Evolutionary conservation across 2,797 vertebrate species (phyloP), one percentile per base, ranked within the genome.

Genomic region (Nothura maculosa): DNA sequence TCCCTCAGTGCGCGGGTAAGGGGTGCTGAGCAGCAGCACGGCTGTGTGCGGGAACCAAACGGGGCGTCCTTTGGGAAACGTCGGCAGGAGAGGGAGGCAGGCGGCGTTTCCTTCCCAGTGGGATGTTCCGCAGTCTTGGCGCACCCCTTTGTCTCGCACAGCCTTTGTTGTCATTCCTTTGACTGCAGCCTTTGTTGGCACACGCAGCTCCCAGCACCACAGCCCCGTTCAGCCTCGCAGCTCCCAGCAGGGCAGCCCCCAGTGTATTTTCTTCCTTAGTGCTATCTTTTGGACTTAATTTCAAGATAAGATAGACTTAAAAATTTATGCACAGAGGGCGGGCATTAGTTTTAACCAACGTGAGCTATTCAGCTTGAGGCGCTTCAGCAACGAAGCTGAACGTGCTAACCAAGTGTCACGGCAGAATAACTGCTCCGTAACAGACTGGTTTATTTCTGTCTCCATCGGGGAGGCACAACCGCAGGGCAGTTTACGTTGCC

Each of bases 371-470:
- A 32, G 40, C 12, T 67, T 34, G 43, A 74, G 82, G 28, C 8
- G 7, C 7, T 18, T 27, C 45, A 34, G 27, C 15, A 50, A 28
- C 34, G n/a, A n/a, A n/a, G n/a, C n/a, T n/a, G n/a, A n/a, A 34
- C 27, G 17, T 34, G 52, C 8, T 85, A n/a, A 57, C 0, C 4
- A 79, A 7, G 6, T 40, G 9, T 8, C 32, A 20, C 28, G 58
- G 45, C 34, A 45, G 9, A 1, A n/a, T 30, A 27, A 32, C 28
- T 50, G 34, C n/a, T 42, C 55, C 72, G 54, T 62, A 13, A 36
- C 54, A 36, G 30, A 42, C 22, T n/a, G 1, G 2, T 0, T 2
- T 58, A 76, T 36, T 67, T 52, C 38, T 25, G 2, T 16, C 13
- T 67, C 52, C 25, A 6, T 36, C 22, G 21, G 1, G 0, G 27